These are phyloP conservation scores for Tor tambroides DNA, from an alignment of 2,113 vertebrate species.

Conservation along the genomic window DNA sequence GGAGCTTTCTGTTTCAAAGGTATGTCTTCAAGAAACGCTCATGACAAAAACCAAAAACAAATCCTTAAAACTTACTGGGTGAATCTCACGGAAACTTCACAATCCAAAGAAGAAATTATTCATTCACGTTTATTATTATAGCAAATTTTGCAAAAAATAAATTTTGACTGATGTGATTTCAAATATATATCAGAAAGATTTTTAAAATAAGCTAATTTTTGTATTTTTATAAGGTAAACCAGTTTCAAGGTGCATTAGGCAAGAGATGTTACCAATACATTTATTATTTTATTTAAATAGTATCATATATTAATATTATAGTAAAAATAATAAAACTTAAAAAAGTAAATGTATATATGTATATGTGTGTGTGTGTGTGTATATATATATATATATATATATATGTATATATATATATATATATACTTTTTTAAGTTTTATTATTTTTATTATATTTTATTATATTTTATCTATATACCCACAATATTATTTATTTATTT, in stretches of 20 bases:
- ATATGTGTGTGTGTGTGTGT: no score
- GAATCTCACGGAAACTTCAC: not conserved
- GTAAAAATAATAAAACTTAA: no score
- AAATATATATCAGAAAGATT: not conserved
- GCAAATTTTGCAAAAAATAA: not conserved
- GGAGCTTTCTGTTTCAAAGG: slow-evolving; percentile 90
- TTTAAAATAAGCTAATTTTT: not conserved
- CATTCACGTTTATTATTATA: not conserved
- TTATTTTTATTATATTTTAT: no score
- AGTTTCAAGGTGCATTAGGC: not conserved
- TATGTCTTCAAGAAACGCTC: not conserved
- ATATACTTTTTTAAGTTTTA: no score
- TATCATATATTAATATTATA: no score
- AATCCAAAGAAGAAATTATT: not conserved
- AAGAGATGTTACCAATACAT: not conserved
- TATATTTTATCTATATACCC: no score
- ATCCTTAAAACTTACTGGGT: not conserved
- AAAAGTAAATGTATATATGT: no score
- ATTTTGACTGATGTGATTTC: not conserved
- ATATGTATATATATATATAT: no score
- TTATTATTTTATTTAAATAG: no score
- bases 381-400: no score
- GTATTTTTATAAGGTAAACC: not conserved
- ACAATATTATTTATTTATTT: no score
- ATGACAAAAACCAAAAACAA: not conserved